These are phyloP conservation scores for Drosophila seclusa DNA, from an alignment of 2,888 invertebrate species.

Conservation along the genomic window DNA sequence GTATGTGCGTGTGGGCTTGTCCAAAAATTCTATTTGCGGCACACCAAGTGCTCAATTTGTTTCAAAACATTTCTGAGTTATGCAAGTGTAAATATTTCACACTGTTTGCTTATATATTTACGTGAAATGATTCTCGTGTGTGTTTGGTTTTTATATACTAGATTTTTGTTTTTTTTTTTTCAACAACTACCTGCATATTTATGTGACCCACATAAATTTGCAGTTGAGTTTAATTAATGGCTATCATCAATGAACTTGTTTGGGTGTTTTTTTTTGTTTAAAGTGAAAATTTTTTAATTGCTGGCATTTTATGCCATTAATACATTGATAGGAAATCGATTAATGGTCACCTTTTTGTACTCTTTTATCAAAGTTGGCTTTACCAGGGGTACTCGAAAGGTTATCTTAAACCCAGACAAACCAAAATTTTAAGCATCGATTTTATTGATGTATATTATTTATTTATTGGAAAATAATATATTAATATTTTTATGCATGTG, in stretches of 20 bases:
- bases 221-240: constrained; percentile 17
- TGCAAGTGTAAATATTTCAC: constrained; percentile 54
- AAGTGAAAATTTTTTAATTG: background rate
- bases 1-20: constrained; percentile 31
- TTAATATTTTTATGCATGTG: background rate
- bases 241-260: constrained; percentile 34
- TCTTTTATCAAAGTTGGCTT: background rate
- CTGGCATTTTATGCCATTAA: background rate
- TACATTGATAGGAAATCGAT: background rate
- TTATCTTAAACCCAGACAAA: background rate
- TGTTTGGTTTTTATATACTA: constrained; percentile 2
- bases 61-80: constrained; percentile 36
- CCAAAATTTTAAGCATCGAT: background rate
- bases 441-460: background rate
- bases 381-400: background rate
- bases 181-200: constrained; percentile 44
- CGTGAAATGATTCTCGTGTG: constrained; percentile 27
- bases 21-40: constrained; percentile 57
- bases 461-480: background rate
- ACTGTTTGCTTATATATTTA: constrained; percentile 31
- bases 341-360: background rate
- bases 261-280: no score
- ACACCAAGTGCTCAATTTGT: constrained; percentile 34
- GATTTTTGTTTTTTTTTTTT: constrained; percentile 19
- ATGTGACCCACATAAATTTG: constrained; percentile 49